Conservation (phyloP, 2,888 invertebrate species). For the Drosophila mercatorum region DNA sequence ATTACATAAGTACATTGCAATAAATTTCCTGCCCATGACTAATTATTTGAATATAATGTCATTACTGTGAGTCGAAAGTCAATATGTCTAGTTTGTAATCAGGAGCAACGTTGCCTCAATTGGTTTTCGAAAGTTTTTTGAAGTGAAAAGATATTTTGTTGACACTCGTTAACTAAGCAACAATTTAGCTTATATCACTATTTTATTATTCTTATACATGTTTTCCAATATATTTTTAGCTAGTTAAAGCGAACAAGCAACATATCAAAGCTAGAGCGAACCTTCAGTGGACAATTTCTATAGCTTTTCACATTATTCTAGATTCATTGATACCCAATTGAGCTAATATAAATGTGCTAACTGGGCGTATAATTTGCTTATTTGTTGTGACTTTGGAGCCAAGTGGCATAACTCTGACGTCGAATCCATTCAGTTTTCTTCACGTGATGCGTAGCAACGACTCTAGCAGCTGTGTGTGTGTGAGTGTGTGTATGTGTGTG, state of each 20-base stretch:
- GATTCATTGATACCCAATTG: not conserved
- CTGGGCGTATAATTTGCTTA: conserved; percentile 8
- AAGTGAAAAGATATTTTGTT: no score
- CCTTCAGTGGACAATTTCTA: not conserved
- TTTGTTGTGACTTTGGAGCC: conserved; percentile 17
- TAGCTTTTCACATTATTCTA: conserved; percentile 1
- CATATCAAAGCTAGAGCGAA: not conserved
- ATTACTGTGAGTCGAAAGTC: no score
- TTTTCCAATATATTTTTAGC: not conserved
- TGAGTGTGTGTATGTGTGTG: conserved; percentile 1
- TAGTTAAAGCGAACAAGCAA: not conserved
- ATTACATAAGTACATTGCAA: no score
- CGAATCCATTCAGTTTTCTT: conserved; percentile 43
- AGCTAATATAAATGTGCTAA: not conserved
- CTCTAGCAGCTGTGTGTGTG: not conserved
- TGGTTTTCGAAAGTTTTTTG: no score
- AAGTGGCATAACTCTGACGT: conserved; percentile 38
- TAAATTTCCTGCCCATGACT: not conserved
- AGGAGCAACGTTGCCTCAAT: no score
- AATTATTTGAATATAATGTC: not conserved
- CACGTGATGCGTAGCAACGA: conserved; percentile 47
- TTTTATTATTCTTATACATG: not conserved
- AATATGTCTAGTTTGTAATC: no score
- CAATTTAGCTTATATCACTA: not conserved
- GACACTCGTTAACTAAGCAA: no score